Evolutionary conservation across 2,888 invertebrate species (phyloP).

Genomic region (Acanthoscelides obtectus): DNA sequence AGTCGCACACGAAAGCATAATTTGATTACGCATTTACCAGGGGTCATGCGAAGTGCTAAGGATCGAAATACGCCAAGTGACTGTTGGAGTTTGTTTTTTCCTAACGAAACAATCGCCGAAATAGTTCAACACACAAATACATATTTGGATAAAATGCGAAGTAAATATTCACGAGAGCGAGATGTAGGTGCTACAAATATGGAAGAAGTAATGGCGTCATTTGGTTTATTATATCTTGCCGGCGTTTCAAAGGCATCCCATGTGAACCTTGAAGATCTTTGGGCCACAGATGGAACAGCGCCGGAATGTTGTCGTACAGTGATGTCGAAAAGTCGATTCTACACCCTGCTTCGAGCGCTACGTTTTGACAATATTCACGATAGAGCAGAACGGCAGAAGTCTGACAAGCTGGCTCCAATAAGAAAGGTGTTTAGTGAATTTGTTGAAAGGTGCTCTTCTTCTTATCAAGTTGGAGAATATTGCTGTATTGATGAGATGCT

Average conservation of each 20-base stretch:
- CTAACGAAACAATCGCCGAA: conserved; percentile 2
- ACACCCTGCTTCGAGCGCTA: conserved; percentile 20
- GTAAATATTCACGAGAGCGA: background rate
- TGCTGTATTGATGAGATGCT: too few relatives aligned
- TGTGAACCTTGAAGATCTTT: conserved; percentile 25
- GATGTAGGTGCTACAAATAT: background rate
- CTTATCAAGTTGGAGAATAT: too few relatives aligned
- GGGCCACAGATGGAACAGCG: conserved; percentile 26
- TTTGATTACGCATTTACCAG: too few relatives aligned
- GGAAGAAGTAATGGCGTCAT: conserved; percentile 6
- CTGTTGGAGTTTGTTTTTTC: conserved; percentile 6
- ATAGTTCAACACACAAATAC: background rate
- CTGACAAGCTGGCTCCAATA: conserved; percentile 27
- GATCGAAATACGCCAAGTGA: conserved; percentile 2
- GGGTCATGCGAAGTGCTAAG: too few relatives aligned
- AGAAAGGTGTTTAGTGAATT: conserved; percentile 30
- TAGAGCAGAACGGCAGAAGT: conserved; percentile 16
- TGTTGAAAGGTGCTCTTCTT: conserved; percentile 28
- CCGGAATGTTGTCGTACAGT: conserved; percentile 28
- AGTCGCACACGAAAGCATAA: too few relatives aligned
- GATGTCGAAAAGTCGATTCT: conserved; percentile 27
- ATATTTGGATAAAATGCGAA: background rate
- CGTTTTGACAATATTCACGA: conserved; percentile 24
- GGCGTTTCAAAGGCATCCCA: conserved; percentile 25
- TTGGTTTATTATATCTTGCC: conserved; percentile 6